Base-by-base conservation (phyloP, 1,140 invertebrate genomes). In the Portunus trituberculatus region DNA sequence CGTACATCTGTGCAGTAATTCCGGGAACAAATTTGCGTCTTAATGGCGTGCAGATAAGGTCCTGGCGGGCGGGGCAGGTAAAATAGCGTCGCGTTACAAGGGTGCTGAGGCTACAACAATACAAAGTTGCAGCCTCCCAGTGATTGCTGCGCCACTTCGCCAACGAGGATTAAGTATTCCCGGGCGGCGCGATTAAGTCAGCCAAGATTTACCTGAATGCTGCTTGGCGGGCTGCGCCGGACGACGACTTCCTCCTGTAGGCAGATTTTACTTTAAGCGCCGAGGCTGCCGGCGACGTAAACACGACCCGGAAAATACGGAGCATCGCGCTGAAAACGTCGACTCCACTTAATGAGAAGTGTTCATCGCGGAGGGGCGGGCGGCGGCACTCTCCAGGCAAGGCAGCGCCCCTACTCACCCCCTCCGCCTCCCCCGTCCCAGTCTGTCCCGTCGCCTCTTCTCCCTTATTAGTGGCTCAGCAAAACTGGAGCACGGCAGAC, bases 141-240 rank as follows among this genome's bases (percentile, higher is more conserved):
- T n/a, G 67, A 76, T 76, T 25, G 67, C 67, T 25, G 67, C 12
- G 67, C 67, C 20, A n/a, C 67, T 76, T 76, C 67, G 67, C 67
- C n/a, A n/a, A n/a, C 67, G 67, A n/a, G 67, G 67, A 76, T 25
- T n/a, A 76, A n/a, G 67, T 76, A 76, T 76, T 76, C 67, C n/a
- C 67, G 67, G 6, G 25, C 6, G 67, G 67, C 52, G 6, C n/a
- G 25, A 76, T n/a, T 76, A 76, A 76, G 67, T 76, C 67, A 76
- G 67, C 67, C 67, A n/a, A 76, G 67, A 76, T 76, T 76, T 76
- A n/a, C 67, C 67, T 76, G 67, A 76, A 76, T 76, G 67, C 25
- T 76, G 67, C 67, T 7, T 76, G 20, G 67, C n/a, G 20, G 20
- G 20, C 20, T 76, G 20, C 20, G 20, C 67, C 20, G 67, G n/a